Evolutionary conservation across 1,140 invertebrate genomes (phyloP).

Genomic region (Ooceraea biroi): DNA sequence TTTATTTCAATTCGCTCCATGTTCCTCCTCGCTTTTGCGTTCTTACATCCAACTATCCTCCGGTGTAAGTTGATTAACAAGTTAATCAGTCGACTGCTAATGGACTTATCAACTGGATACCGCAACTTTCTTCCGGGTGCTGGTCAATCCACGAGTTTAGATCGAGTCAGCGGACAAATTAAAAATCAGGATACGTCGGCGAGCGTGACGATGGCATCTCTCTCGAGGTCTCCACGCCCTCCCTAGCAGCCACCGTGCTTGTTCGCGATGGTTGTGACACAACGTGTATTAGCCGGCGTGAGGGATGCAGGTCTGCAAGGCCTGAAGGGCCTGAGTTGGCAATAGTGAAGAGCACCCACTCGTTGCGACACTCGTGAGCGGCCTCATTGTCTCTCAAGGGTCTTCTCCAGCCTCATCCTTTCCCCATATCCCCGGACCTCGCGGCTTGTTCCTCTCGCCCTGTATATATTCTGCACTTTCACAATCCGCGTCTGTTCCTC

Average conservation of each 20-base stretch:
- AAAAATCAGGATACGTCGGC: slow-evolving; percentile 69
- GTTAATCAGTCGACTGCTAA: not conserved
- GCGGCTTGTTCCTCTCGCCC: slow-evolving; percentile 58
- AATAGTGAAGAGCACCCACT: slow-evolving; percentile 86
- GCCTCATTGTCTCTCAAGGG: slow-evolving; percentile 86
- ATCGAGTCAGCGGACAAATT: slow-evolving; percentile 61
- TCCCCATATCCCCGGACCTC: slow-evolving; percentile 52
- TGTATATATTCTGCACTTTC: slow-evolving; percentile 21
- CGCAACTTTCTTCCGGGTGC: not conserved
- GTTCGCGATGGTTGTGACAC: slow-evolving; percentile 75
- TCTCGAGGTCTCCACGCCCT: slow-evolving; percentile 53
- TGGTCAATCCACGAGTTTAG: not conserved
- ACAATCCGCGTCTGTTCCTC: not conserved
- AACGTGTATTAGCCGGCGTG: slow-evolving; percentile 73
- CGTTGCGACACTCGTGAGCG: slow-evolving; percentile 86
- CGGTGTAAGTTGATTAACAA: slow-evolving; percentile 5
- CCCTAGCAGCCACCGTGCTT: slow-evolving; percentile 42
- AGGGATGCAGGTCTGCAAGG: slow-evolving; percentile 76
- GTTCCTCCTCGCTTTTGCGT: not conserved
- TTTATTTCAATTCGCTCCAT: not conserved
- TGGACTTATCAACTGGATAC: not conserved
- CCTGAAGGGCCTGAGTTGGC: slow-evolving; percentile 86
- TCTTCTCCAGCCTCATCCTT: slow-evolving; percentile 76
- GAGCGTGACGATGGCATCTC: slow-evolving; percentile 53
- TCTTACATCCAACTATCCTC: not conserved